Evolutionary conservation across 2,888 invertebrate species (phyloP).

Genomic region (Urechis unicinctus): DNA sequence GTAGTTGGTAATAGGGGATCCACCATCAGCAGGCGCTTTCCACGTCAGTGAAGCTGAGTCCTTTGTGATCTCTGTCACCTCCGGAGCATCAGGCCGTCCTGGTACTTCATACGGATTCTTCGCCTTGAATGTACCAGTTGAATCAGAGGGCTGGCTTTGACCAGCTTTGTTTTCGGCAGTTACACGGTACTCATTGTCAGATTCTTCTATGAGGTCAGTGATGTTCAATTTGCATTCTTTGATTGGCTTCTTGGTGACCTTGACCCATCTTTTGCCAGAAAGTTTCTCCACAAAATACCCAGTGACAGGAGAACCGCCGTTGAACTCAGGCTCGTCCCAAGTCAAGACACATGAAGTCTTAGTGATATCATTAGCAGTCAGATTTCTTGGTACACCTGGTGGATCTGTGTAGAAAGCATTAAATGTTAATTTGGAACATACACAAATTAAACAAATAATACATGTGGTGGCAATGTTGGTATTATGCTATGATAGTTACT

Average conservation of each 20-base stretch:
- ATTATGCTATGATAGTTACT: no score
- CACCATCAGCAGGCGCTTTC: conserved; percentile 50
- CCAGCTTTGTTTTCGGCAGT: conserved; percentile 46
- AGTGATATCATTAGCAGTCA: conserved; percentile 25
- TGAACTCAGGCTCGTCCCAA: conserved; percentile 23
- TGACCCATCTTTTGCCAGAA: conserved; percentile 11
- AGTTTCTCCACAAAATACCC: conserved; percentile 34
- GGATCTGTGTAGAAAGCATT: conserved; percentile 5
- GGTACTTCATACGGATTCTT: conserved; percentile 35
- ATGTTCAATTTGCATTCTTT: conserved; percentile 35
- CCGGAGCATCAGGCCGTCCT: conserved; percentile 25
- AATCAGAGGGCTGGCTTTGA: conserved; percentile 37
- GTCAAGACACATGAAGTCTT: conserved; percentile 17
- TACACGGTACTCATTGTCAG: conserved; percentile 45
- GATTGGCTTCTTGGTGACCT: conserved; percentile 70
- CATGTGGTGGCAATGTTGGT: no score
- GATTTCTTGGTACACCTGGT: conserved; percentile 22
- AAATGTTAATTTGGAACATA: no score
- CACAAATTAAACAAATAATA: not conserved
- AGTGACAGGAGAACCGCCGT: conserved; percentile 17
- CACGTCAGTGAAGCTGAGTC: conserved; percentile 29
- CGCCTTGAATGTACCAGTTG: conserved; percentile 26
- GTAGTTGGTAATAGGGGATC: conserved; percentile 39
- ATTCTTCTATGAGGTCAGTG: conserved; percentile 38
- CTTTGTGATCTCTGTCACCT: conserved; percentile 9